These are phyloP conservation scores for Sinohyriopsis cumingii DNA, from an alignment of 2,888 invertebrate species.

Conservation along the genomic window DNA sequence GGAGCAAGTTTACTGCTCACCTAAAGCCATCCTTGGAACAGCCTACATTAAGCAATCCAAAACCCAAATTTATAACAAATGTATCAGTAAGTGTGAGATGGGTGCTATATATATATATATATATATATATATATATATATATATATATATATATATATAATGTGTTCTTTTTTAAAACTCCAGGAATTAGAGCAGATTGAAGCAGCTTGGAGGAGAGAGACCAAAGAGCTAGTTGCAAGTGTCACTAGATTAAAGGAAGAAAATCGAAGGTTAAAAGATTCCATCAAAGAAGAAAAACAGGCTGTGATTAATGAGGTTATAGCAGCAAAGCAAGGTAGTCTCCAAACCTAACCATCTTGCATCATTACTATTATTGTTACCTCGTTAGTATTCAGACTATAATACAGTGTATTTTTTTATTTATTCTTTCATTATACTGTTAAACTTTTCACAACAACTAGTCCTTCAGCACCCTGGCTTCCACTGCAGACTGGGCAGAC, in stretches of 20 bases:
- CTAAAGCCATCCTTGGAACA: background rate
- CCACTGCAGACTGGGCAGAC: too few relatives aligned
- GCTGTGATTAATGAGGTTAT: conserved; percentile 58
- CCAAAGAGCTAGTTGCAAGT: conserved; percentile 88
- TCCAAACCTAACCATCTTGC: background rate
- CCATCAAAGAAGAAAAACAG: conserved; percentile 63
- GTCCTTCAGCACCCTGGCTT: too few relatives aligned
- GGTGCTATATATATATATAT: too few relatives aligned
- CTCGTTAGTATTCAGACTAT: too few relatives aligned
- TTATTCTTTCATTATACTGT: too few relatives aligned
- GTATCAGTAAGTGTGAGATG: background rate
- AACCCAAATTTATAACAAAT: too few relatives aligned
- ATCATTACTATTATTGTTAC: too few relatives aligned
- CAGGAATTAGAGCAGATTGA: conserved; percentile 97
- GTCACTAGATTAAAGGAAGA: conserved; percentile 92
- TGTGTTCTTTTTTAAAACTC: conserved; percentile 7
- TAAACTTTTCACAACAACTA: too few relatives aligned
- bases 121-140: too few relatives aligned
- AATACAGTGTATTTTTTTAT: too few relatives aligned
- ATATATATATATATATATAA: background rate
- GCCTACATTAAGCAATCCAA: background rate
- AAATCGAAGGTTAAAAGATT: conserved; percentile 82
- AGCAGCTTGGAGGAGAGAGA: conserved; percentile 95
- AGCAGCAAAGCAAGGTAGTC: conserved; percentile 55
- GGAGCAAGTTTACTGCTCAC: too few relatives aligned